phyloP scores from a whole-genome alignment of 2,113 vertebrate species.

The Phodopus roborovskii region DNA sequence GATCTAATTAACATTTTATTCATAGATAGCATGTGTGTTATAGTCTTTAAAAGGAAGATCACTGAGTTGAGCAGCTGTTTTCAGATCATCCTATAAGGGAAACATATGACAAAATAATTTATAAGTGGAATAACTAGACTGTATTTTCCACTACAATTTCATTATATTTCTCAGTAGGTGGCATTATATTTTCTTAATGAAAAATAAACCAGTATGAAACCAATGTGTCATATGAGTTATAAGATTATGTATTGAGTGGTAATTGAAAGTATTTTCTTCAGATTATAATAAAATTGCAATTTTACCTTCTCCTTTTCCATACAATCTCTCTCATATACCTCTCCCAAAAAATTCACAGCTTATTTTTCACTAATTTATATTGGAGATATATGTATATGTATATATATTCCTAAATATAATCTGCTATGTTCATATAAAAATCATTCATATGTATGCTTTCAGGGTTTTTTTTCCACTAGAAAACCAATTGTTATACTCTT shows the following conservation, averaged over 20 bases:
- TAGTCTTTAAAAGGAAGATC: background rate
- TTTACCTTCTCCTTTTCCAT: background rate
- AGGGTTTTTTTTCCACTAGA: background rate
- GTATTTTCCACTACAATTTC: background rate
- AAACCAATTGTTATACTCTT: background rate
- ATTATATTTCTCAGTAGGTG: background rate
- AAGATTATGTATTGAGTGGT: background rate
- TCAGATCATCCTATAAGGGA: background rate
- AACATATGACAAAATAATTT: background rate
- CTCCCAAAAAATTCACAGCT: background rate
- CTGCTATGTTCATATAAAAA: background rate
- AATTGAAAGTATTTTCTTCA: background rate
- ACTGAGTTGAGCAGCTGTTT: background rate
- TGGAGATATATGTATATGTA: background rate
- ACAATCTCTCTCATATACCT: no score
- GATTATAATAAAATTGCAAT: background rate
- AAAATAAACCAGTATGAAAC: background rate
- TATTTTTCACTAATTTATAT: background rate
- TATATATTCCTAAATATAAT: background rate
- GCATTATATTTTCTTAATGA: background rate
- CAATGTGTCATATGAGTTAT: background rate
- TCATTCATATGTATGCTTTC: background rate
- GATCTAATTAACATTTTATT: background rate
- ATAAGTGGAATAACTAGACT: background rate
- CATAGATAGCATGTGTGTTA: background rate